Evolutionary conservation across 2,888 invertebrate genomes (phyloP).

Genomic region (Conomelus anceps): DNA sequence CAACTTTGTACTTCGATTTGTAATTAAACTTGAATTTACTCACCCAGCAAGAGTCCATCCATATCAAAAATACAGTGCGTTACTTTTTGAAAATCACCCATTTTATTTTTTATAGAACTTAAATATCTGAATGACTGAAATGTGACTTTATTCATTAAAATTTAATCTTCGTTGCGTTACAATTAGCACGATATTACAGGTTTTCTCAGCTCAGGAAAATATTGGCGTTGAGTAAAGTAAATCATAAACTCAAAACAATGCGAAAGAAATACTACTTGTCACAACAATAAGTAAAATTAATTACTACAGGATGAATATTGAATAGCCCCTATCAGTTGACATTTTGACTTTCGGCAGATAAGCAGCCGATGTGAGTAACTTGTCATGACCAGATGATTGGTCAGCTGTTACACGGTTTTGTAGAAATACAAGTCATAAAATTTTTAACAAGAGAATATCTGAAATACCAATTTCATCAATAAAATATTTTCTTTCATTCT

Average conservation of each 20-base stretch:
- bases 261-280: background rate
- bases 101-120: constrained; percentile 18
- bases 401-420: too few species aligned
- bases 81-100: constrained; percentile 48
- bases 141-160: background rate
- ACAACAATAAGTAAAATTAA: background rate
- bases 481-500: too few species aligned
- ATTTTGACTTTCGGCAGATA: background rate
- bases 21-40: constrained; percentile 30
- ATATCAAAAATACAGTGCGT: constrained; percentile 72
- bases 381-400: background rate
- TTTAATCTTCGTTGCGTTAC: background rate
- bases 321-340: background rate
- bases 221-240: background rate
- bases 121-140: background rate
- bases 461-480: too few species aligned
- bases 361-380: background rate
- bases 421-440: too few species aligned
- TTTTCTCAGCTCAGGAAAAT: background rate
- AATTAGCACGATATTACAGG: background rate
- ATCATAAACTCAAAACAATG: background rate
- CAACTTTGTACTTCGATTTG: background rate
- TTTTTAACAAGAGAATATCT: too few species aligned
- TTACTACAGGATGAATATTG: background rate
- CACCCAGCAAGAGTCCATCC: constrained; percentile 58